Percentiles rank a stretch among this genome's conserved stretches.
Conservation (phyloP, 2,113 vertebrate species). For the Prochilodus magdalenae region DNA sequence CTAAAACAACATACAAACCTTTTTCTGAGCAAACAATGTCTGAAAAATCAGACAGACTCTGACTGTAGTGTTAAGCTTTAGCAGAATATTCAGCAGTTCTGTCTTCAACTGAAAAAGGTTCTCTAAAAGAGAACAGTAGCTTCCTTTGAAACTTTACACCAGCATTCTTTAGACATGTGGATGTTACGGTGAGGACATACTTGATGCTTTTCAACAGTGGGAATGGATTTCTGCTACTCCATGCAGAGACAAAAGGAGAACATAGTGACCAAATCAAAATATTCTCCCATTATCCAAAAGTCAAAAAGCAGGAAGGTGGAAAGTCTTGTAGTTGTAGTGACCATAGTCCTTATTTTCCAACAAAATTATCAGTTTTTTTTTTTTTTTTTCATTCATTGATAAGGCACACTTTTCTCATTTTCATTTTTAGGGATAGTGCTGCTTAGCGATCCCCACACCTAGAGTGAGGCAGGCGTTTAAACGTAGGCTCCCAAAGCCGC, state of each 20-base stretch:
- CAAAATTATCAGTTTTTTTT: constrained; percentile 56
- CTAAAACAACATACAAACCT: constrained; percentile 9
- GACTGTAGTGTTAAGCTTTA: neutral
- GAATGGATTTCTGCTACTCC: constrained; percentile 12
- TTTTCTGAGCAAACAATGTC: constrained; percentile 29
- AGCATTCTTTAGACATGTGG: constrained; percentile 24
- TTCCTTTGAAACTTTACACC: constrained; percentile 24
- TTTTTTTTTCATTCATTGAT: constrained; percentile 62
- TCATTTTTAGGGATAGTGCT: constrained; percentile 63
- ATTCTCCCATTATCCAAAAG: constrained; percentile 9
- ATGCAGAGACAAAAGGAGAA: constrained; percentile 15
- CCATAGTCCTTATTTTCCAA: constrained; percentile 52
- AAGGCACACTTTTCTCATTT: constrained; percentile 84
- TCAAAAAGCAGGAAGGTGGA: constrained; percentile 19
- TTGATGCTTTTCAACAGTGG: neutral
- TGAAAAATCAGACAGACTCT: constrained; percentile 28
- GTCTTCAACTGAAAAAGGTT: constrained; percentile 29
- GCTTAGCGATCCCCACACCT: constrained; percentile 61
- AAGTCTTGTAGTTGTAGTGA: constrained; percentile 18
- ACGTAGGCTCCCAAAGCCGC: constrained; percentile 96
- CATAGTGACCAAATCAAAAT: neutral
- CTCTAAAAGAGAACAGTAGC: constrained; percentile 32
- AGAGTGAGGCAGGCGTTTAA: constrained; percentile 69
- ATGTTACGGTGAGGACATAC: neutral
- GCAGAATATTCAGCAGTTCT: constrained; percentile 1